These are phyloP conservation scores for Anguilla pacifica DNA, from an alignment of 2,797 vertebrate genomes.

Conservation along the genomic window DNA sequence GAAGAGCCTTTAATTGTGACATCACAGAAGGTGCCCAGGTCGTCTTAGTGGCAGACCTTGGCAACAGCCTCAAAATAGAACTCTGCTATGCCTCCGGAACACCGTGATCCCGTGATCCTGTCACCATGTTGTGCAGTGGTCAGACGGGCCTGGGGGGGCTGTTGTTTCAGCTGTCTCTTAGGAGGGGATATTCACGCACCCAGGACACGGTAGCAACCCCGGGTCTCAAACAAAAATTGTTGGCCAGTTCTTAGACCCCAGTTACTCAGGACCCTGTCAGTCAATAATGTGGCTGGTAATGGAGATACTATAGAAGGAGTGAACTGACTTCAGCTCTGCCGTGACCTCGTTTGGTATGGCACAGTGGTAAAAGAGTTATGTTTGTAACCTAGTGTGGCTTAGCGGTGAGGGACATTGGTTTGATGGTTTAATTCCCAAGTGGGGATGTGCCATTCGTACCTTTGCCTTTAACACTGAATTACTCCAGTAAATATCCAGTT, in stretches of 20 bases:
- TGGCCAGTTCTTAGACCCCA: background rate
- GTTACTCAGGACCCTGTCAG: background rate
- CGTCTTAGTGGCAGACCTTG: background rate
- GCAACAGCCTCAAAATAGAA: slow-evolving; percentile 13
- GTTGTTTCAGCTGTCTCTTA: slow-evolving; percentile 19
- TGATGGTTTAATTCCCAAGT: background rate
- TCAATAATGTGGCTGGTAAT: slow-evolving; percentile 4
- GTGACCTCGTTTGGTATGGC: background rate
- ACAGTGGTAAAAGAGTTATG: background rate
- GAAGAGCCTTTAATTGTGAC: background rate
- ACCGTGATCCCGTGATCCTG: background rate
- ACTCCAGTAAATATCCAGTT: background rate
- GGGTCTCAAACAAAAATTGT: slow-evolving; percentile 12
- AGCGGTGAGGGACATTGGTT: background rate
- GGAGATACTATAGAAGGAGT: background rate
- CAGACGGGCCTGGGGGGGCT: background rate
- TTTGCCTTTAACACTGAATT: background rate
- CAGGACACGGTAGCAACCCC: background rate
- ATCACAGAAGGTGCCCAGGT: slow-evolving; percentile 5
- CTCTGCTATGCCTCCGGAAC: background rate
- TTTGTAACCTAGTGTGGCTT: background rate
- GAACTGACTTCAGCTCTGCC: background rate
- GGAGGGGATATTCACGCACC: background rate
- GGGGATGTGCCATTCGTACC: background rate
- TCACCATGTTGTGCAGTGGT: background rate